A percentile compares a stretch with the other conserved stretches of the same genome.
phyloP scores from a whole-genome alignment of 2,888 invertebrate genomes.

The Calameuta idolon region DNA sequence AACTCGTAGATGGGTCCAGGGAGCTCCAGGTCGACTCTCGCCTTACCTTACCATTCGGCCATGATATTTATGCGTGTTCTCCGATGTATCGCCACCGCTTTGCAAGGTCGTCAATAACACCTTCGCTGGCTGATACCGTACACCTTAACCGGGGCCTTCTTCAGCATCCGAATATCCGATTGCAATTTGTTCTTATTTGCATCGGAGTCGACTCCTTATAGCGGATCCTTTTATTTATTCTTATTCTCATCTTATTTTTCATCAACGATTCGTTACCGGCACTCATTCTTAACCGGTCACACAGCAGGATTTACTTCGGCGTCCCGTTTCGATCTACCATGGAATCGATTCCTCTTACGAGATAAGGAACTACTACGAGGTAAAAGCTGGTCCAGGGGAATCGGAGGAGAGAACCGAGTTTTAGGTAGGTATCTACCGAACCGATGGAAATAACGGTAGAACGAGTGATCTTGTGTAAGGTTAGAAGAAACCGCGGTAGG shows the following conservation, averaged over 20 bases:
- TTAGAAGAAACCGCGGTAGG: neutral
- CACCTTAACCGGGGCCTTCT: constrained; percentile 48
- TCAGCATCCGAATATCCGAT: constrained; percentile 56
- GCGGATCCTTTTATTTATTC: neutral
- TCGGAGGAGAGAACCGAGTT: neutral
- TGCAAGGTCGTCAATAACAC: constrained; percentile 55
- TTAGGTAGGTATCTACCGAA: neutral
- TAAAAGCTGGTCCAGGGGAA: neutral
- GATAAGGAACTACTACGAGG: neutral
- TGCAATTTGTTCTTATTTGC: constrained; percentile 58
- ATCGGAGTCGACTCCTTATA: constrained; percentile 22
- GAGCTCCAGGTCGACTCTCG: constrained; percentile 20
- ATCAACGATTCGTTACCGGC: neutral
- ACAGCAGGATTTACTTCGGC: neutral
- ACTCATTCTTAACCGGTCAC: neutral
- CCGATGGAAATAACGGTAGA: neutral
- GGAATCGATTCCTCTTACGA: neutral
- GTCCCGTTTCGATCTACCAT: neutral
- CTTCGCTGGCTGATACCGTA: constrained; percentile 50
- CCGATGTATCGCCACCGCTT: constrained; percentile 53
- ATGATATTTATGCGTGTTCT: constrained; percentile 52
- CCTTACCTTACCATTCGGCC: constrained; percentile 14
- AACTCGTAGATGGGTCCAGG: constrained; percentile 13
- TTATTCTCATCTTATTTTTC: neutral
- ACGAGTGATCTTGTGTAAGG: neutral